Evolutionary conservation across 1,140 invertebrate genomes (phyloP), one percentile per base, ranked within the genome.

Genomic region (Drosophila lacteicornis): DNA sequence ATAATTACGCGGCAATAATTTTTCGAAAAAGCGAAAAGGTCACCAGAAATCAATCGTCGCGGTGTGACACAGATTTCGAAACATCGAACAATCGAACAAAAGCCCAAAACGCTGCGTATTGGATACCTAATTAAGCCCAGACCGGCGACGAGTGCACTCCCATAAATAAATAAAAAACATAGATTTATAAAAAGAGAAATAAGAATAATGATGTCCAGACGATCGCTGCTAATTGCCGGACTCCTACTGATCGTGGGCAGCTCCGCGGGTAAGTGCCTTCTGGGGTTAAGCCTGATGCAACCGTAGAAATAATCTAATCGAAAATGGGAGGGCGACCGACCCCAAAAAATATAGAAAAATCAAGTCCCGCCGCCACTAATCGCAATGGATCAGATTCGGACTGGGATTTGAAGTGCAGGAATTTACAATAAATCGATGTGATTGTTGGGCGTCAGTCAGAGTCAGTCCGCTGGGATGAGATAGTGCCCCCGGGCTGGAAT

Each of bases 1-100:
- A 79, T 81, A 84, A 88, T 88, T 90, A 88, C 84, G 80, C 81
- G 85, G 69, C 84, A 90, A 67, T 69, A 90, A 84, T 83, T 71
- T 49, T 62, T 57, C 27, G 30, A 75, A 59, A 51, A 38, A 13
- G 17, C 25, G 58, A 75, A 42, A 58, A 88, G 79, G 79, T 87
- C 83, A 67, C 59, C 80, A 86, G 69, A 78, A 83, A 71, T 67
- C 73, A 38, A 68, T 67, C 51, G 67, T 50, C 70, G 63, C 68
- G 53, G 25, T 56, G 80, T 78, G 81, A 90, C 85, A 90, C 46
- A 79, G 42, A 65, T 88, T 63, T 45, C 12, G 45, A 33, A 30
- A 55, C 7, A 22, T 38, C 33, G 17, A 60, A 11, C 27, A 27
- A 36, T 17, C 46, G 69, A 33, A 67, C 62, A 40, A 62, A 66